A percentile compares a stretch with the other conserved stretches of the same genome.
These are phyloP conservation scores for Xenotilapia flavipinnis DNA, from an alignment of 2,113 vertebrate species.

Conservation along the genomic window DNA sequence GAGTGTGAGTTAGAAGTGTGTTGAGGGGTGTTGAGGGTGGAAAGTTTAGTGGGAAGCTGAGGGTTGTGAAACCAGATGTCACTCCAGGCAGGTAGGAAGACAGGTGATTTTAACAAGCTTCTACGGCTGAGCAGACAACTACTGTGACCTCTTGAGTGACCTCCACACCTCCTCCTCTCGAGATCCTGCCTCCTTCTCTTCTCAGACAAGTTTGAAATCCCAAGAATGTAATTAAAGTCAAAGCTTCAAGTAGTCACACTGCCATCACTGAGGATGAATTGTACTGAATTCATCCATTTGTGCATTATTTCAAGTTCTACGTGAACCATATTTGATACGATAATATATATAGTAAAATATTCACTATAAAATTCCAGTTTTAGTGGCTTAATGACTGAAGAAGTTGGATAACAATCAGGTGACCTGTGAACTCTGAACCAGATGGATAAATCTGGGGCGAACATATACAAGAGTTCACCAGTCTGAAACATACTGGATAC, in stretches of 20 bases:
- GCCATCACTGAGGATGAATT: not conserved
- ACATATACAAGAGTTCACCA: not conserved
- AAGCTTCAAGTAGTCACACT: slow-evolving; percentile 9
- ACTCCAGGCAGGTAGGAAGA: slow-evolving; percentile 40
- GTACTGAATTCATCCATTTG: not conserved
- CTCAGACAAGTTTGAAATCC: slow-evolving; percentile 29
- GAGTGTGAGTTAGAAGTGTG: not conserved
- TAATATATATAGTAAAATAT: not conserved
- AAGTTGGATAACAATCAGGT: not conserved
- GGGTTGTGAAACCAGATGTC: slow-evolving; percentile 60
- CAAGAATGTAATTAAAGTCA: slow-evolving; percentile 63
- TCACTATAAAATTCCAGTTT: not conserved
- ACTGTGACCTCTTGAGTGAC: not conserved
- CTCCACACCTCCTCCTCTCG: not conserved
- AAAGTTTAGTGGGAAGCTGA: slow-evolving; percentile 19
- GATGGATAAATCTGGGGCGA: not conserved
- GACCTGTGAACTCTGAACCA: not conserved
- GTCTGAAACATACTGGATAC: not conserved
- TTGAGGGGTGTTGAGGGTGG: not conserved
- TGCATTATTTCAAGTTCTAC: not conserved
- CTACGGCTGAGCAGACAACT: slow-evolving; percentile 36
- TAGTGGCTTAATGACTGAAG: not conserved
- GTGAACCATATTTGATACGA: accelerated
- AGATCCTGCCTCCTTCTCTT: not conserved
- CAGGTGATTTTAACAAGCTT: slow-evolving; percentile 57